A percentile compares a stretch with the other conserved stretches of the same genome.
These are phyloP conservation scores for Rhizoglyphus robini DNA, from an alignment of 1,140 invertebrate species.

Conservation along the genomic window DNA sequence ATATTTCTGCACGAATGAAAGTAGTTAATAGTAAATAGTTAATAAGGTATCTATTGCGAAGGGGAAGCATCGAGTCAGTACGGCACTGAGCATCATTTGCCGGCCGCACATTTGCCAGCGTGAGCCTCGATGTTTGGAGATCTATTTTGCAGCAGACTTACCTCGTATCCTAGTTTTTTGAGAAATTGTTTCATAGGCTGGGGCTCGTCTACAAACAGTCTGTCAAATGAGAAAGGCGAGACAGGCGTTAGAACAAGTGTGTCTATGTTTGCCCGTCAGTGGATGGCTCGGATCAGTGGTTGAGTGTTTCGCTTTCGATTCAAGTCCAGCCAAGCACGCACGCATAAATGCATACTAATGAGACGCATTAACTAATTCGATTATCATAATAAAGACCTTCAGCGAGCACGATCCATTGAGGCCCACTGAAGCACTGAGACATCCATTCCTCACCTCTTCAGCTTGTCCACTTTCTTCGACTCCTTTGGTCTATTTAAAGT, in stretches of 20 bases:
- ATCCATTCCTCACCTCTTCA: neutral
- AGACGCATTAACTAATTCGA: neutral
- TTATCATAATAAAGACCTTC: conserved; percentile 2
- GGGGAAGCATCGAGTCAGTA: too few relatives aligned
- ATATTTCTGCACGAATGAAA: conserved; percentile 63
- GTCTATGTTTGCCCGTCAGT: neutral
- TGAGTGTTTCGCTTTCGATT: neutral
- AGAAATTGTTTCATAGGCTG: conserved; percentile 74
- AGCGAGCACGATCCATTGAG: neutral
- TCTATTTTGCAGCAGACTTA: conserved; percentile 39
- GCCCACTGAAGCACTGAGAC: neutral
- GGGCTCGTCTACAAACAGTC: conserved; percentile 86
- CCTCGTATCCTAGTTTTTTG: conserved; percentile 83
- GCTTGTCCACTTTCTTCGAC: conserved; percentile 8
- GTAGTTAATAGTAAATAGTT: too few relatives aligned
- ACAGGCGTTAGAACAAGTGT: too few relatives aligned
- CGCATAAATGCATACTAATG: conserved; percentile 11
- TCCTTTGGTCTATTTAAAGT: conserved; percentile 3
- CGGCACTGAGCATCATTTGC: too few relatives aligned
- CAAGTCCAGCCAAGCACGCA: conserved; percentile 4
- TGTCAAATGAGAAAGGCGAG: conserved; percentile 41
- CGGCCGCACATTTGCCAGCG: too few relatives aligned
- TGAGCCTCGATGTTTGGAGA: too few relatives aligned
- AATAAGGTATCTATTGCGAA: too few relatives aligned
- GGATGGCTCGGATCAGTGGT: too few relatives aligned